Conservation (phyloP, 2,797 vertebrate species). For the Sebastes dallii region DNA sequence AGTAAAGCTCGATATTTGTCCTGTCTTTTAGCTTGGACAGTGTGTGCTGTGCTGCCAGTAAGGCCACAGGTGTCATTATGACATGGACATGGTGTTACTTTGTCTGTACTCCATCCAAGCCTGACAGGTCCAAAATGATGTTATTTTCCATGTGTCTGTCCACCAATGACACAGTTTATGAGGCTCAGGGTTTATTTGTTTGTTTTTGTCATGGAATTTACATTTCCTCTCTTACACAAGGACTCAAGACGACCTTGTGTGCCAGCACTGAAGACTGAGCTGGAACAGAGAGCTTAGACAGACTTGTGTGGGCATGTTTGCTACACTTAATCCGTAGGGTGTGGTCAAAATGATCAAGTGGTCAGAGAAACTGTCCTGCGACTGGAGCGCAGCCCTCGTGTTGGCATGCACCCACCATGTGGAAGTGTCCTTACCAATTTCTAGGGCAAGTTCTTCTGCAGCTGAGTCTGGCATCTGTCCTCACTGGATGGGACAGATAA, state of each 20-base stretch:
- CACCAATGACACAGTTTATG: slow-evolving; percentile 71
- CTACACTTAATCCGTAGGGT: slow-evolving; percentile 54
- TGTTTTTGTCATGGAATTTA: slow-evolving; percentile 80
- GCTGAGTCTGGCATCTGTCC: slow-evolving; percentile 15
- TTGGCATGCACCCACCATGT: slow-evolving; percentile 12
- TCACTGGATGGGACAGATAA: slow-evolving; percentile 4
- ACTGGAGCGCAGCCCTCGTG: neutral
- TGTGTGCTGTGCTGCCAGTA: slow-evolving; percentile 16
- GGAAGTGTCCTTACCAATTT: slow-evolving; percentile 36
- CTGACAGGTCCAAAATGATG: slow-evolving; percentile 68
- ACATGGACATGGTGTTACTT: slow-evolving; percentile 55
- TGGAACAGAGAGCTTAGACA: slow-evolving; percentile 44
- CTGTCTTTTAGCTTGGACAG: slow-evolving; percentile 28
- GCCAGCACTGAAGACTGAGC: slow-evolving; percentile 55
- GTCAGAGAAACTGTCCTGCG: slow-evolving; percentile 58
- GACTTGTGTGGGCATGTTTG: slow-evolving; percentile 48
- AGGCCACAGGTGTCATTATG: slow-evolving; percentile 74
- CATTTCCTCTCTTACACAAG: slow-evolving; percentile 71
- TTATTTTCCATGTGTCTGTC: slow-evolving; percentile 76
- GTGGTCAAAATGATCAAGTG: slow-evolving; percentile 60
- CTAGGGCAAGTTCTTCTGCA: slow-evolving; percentile 1
- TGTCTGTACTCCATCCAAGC: slow-evolving; percentile 53
- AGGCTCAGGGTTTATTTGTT: slow-evolving; percentile 75
- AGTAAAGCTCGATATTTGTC: slow-evolving; percentile 43
- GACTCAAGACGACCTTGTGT: slow-evolving; percentile 48